Conservation (phyloP, 2,888 invertebrate species). For the Polymixis lichenea region DNA sequence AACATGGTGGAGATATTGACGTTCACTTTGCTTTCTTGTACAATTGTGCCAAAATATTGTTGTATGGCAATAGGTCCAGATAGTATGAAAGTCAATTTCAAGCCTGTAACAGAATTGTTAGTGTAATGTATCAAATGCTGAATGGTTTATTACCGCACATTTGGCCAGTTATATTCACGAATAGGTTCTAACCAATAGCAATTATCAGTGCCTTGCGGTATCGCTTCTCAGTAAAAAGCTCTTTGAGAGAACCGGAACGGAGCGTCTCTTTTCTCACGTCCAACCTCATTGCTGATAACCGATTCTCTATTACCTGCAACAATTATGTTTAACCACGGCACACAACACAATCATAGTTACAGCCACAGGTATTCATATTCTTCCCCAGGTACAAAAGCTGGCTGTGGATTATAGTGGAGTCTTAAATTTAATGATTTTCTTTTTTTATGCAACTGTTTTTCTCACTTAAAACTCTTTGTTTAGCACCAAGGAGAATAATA, state of each 20-base stretch:
- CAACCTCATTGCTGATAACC: constrained; percentile 75
- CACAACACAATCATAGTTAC: no score
- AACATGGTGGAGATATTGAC: constrained; percentile 74
- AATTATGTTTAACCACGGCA: not conserved
- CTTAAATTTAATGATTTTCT: not conserved
- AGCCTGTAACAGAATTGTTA: constrained; percentile 68
- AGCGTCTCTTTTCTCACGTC: constrained; percentile 86
- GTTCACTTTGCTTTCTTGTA: constrained; percentile 76
- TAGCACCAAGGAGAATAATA: no score
- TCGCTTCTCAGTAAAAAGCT: constrained; percentile 85
- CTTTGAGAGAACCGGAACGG: constrained; percentile 82
- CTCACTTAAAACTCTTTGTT: no score
- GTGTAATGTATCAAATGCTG: not conserved
- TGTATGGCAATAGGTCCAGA: constrained; percentile 78
- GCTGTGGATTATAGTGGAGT: not conserved
- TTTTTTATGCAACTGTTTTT: no score
- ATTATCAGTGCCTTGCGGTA: constrained; percentile 85
- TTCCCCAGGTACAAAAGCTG: not conserved
- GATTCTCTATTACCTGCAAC: constrained; percentile 77
- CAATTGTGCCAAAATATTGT: constrained; percentile 80
- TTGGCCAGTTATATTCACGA: no score
- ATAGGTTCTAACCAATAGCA: constrained; percentile 74
- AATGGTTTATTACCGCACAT: not conserved
- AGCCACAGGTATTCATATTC: no score
- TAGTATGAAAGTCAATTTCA: constrained; percentile 80